A percentile compares a stretch with the other conserved stretches of the same genome.
These are phyloP conservation scores for Pseudolycoriella hygida DNA, from an alignment of 2,888 invertebrate genomes.

Conservation along the genomic window DNA sequence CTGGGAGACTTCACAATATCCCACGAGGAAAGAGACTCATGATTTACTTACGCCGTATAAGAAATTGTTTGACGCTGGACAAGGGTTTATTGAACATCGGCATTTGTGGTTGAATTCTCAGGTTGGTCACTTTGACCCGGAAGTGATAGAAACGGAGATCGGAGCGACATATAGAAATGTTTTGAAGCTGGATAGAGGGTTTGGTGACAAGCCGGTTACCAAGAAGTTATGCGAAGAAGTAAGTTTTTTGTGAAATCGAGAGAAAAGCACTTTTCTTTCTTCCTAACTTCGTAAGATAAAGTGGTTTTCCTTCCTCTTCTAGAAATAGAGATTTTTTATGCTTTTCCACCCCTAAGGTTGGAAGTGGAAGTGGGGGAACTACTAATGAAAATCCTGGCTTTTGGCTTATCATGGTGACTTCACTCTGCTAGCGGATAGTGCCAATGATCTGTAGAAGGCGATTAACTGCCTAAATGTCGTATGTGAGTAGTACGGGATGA, in stretches of 20 bases:
- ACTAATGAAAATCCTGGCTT: too few relatives aligned
- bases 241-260: slow-evolving; percentile 10
- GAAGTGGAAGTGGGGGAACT: too few relatives aligned
- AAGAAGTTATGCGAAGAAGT: slow-evolving; percentile 48
- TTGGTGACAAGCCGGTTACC: slow-evolving; percentile 57
- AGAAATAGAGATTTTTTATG: too few relatives aligned
- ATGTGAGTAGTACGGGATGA: too few relatives aligned
- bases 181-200: slow-evolving; percentile 75
- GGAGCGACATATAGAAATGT: slow-evolving; percentile 39
- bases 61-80: slow-evolving; percentile 73
- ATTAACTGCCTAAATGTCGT: too few relatives aligned
- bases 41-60: slow-evolving; percentile 74
- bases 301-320: too few relatives aligned
- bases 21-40: slow-evolving; percentile 56
- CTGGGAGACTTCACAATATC: slow-evolving; percentile 78
- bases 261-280: too few relatives aligned
- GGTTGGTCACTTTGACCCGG: slow-evolving; percentile 74
- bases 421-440: too few relatives aligned
- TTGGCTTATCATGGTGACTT: too few relatives aligned
- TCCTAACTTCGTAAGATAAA: too few relatives aligned
- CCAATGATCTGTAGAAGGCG: too few relatives aligned
- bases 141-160: slow-evolving; percentile 54
- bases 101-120: slow-evolving; percentile 70
- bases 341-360: too few relatives aligned
- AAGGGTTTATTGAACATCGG: slow-evolving; percentile 67